Evolutionary conservation across 2,888 invertebrate genomes (phyloP).

Genomic region (Neoaliturus tenellus): DNA sequence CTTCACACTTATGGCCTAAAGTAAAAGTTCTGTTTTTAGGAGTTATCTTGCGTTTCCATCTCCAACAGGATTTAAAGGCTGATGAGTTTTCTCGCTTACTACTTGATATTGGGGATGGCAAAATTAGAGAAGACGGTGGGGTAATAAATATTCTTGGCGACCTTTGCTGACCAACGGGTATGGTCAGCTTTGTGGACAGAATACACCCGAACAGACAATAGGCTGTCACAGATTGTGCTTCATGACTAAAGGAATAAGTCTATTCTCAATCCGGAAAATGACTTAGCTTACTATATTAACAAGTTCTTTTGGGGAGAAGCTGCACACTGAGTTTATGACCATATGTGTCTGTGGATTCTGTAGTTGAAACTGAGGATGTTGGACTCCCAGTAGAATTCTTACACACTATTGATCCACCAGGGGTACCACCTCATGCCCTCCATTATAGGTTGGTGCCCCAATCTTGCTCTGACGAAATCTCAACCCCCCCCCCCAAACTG

Average conservation of each 20-base stretch:
- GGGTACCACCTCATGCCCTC: conserved; percentile 61
- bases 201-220: not conserved
- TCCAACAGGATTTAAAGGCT: too few relatives aligned
- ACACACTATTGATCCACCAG: conserved; percentile 56
- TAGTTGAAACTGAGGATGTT: conserved; percentile 14
- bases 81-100: too few relatives aligned
- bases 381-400: conserved; percentile 16
- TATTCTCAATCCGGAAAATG: too few relatives aligned
- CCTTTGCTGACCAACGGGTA: not conserved
- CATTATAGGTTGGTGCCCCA: conserved; percentile 62
- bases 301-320: too few relatives aligned
- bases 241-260: conserved; percentile 45
- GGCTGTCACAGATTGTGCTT: not conserved
- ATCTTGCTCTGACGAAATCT: conserved; percentile 66
- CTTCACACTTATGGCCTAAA: not conserved
- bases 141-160: conserved; percentile 7
- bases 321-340: too few relatives aligned
- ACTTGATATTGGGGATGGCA: conserved; percentile 11
- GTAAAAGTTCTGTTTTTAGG: too few relatives aligned
- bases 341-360: too few relatives aligned
- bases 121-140: not conserved
- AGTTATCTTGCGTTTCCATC: too few relatives aligned
- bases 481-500: conserved; percentile 63
- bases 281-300: too few relatives aligned
- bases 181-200: not conserved